A percentile compares a stretch with the other conserved stretches of the same genome.
phyloP scores from a whole-genome alignment of 2,888 invertebrate species.

The Mallateleia sp. region DNA sequence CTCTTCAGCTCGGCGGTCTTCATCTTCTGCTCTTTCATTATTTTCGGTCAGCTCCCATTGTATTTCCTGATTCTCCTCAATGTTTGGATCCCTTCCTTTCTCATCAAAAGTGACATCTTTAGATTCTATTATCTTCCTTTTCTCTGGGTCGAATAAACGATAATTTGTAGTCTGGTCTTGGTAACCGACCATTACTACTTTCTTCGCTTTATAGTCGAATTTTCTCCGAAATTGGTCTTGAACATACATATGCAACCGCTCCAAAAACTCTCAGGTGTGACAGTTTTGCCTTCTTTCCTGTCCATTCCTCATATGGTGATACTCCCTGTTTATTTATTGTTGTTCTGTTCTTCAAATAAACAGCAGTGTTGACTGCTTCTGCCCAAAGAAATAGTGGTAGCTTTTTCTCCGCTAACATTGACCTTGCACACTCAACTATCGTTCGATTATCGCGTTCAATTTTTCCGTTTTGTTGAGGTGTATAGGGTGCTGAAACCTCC shows the following conservation, averaged over 20 bases:
- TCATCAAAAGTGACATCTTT: constrained; percentile 44
- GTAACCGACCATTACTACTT: constrained; percentile 76
- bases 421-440: not conserved
- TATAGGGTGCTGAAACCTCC: constrained; percentile 13
- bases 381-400: constrained; percentile 58
- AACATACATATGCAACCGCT: constrained; percentile 65
- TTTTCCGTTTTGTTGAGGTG: constrained; percentile 28
- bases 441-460: not conserved
- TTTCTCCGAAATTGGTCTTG: constrained; percentile 72
- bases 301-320: constrained; percentile 59
- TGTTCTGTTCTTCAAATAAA: constrained; percentile 34
- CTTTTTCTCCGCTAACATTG: constrained; percentile 54
- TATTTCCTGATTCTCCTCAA: not conserved
- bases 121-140: constrained; percentile 31
- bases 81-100: no score
- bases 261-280: constrained; percentile 73
- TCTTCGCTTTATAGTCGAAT: constrained; percentile 75
- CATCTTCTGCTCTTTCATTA: no score
- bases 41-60: no score
- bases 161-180: constrained; percentile 58
- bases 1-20: no score
- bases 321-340: not conserved
- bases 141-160: constrained; percentile 44
- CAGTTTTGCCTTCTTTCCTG: constrained; percentile 66
- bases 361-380: constrained; percentile 60